Evolutionary conservation across 2,113 vertebrate genomes (phyloP), one percentile per base, ranked within the genome.

Genomic region (Phalacrocorax brasilianus): DNA sequence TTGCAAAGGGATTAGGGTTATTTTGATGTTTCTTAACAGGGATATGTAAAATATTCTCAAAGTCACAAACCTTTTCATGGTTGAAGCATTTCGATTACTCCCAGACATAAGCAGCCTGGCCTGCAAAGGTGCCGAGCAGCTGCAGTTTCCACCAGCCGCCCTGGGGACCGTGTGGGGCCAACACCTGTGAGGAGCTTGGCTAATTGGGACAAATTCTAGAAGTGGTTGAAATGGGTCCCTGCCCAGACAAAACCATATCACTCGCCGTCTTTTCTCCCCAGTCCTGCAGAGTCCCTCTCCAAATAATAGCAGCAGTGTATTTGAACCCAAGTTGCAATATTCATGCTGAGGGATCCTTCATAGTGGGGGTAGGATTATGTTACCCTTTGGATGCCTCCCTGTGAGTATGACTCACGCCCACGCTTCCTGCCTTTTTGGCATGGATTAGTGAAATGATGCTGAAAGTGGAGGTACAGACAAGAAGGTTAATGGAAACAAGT

Each of bases 1-100:
- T 96, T 96, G 91, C 90, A 96, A 94, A 93, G 84, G 93, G 94
- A 96, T 97, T 91, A 80, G 45, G 42, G 87, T 84, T 92, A 91
- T 94, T 91, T 79, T 89, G 95, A 91, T 90, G 72, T 95, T 95
- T 95, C 91, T 84, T 93, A 75, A 53, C 77, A 88, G 47, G 87
- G 89, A 91, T 87, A 93, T 93, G 74, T 97, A 94, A 97, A 96
- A 94, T 94, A 96, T 88, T 93, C 93, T 96, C 88, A 74, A 95
- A 96, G 92, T 91, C 94, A 84, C 90, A 95, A 95, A 72, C 78
- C 92, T 88, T 96, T 96, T 97, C 93, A 92, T 76, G 94, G 91
- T 65, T 93, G 88, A 94, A 71, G 70, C 74, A 67, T 77, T 97
- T 65, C 56, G 92, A 94, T 93, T 92, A 89, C 91, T 93, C 85